Conservation (phyloP, 2,113 vertebrate species). For the Plecturocebus donacophilus region DNA sequence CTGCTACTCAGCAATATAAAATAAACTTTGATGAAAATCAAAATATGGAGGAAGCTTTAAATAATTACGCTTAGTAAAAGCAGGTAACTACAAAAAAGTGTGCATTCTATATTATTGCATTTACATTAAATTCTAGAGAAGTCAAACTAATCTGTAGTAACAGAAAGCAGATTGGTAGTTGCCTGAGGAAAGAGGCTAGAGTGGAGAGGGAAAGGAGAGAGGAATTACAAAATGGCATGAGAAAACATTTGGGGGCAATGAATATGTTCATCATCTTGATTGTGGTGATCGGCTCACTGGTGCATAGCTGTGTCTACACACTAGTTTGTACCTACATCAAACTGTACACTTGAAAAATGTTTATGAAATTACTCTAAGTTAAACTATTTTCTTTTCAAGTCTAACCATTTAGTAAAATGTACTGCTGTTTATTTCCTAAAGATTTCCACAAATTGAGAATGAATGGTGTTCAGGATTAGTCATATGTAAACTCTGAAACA, state of each 20-base stretch:
- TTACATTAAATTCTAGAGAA: constrained; percentile 2
- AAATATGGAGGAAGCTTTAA: neutral
- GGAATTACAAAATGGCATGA: neutral
- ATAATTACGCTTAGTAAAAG: neutral
- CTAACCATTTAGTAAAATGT: neutral
- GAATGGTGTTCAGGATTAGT: neutral
- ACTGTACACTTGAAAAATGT: neutral
- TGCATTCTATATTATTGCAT: neutral
- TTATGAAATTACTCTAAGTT: neutral
- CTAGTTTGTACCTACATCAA: neutral
- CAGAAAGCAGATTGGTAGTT: neutral
- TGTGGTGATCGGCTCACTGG: neutral
- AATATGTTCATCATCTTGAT: neutral
- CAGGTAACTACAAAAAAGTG: neutral
- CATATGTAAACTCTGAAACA: neutral
- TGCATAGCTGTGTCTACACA: neutral
- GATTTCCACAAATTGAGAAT: neutral
- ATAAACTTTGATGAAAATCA: neutral
- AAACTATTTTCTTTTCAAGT: neutral
- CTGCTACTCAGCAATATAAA: neutral
- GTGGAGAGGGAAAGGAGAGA: neutral
- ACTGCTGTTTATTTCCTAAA: neutral
- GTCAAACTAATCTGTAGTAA: neutral
- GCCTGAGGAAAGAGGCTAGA: neutral
- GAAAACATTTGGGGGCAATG: neutral